phyloP scores from a whole-genome alignment of 1,140 invertebrate genomes.

The Popillia japonica region DNA sequence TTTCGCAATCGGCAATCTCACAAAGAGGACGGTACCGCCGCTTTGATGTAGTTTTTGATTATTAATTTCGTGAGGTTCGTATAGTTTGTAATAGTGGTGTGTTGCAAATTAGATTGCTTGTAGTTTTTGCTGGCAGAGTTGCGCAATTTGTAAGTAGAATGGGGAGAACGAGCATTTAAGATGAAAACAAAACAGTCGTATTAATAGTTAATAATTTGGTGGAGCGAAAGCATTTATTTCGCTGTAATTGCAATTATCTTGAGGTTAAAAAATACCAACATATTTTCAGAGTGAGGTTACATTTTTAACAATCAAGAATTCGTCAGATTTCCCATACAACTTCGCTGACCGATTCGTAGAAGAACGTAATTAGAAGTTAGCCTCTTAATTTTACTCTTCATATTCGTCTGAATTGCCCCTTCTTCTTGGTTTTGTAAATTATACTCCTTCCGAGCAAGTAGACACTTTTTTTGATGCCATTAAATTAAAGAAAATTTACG shows the following conservation, averaged over 20 bases:
- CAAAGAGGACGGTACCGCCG: neutral
- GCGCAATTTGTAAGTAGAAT: neutral
- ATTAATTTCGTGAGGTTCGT: conserved; percentile 15
- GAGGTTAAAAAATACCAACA: no score
- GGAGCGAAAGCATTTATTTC: no score
- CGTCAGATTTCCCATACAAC: neutral
- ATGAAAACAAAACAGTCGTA: no score
- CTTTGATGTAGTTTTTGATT: conserved; percentile 31
- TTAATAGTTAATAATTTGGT: no score
- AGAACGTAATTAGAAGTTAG: neutral
- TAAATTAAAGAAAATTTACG: conserved; percentile 15
- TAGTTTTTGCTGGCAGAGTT: neutral
- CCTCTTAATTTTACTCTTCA: neutral
- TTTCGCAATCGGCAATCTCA: conserved; percentile 10
- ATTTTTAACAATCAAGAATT: neutral
- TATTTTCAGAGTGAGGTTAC: no score
- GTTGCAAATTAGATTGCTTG: conserved; percentile 15
- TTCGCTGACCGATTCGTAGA: conserved; percentile 4
- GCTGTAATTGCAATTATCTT: no score
- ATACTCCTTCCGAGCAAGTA: conserved; percentile 8
- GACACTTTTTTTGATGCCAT: neutral
- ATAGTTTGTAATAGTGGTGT: neutral
- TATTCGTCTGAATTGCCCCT: neutral
- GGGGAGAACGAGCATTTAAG: neutral
- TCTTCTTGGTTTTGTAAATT: neutral